Conservation (phyloP, 1,140 invertebrate species). For the Zophobas atratus region DNA sequence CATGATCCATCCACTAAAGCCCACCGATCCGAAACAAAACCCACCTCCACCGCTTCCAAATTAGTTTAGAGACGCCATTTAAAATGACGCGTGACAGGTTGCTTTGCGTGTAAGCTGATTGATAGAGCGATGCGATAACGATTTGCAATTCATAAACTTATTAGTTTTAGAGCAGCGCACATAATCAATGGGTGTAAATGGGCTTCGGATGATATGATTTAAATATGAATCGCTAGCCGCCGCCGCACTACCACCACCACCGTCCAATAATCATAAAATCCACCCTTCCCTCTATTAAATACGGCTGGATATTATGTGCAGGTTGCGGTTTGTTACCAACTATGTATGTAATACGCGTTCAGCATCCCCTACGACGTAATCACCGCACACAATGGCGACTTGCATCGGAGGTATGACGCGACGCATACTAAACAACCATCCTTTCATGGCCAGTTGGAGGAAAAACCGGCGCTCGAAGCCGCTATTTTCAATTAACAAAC, state of each 20-base stretch:
- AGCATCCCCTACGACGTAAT: slow-evolving; percentile 26
- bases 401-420: neutral
- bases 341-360: slow-evolving; percentile 43
- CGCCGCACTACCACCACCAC: neutral
- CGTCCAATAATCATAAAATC: slow-evolving; percentile 44
- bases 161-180: slow-evolving; percentile 30
- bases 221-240: slow-evolving; percentile 42
- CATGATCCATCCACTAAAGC: too few relatives aligned
- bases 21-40: neutral
- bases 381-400: slow-evolving; percentile 15
- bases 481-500: slow-evolving; percentile 24
- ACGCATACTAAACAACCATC: slow-evolving; percentile 23
- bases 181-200: slow-evolving; percentile 39
- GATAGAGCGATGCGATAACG: slow-evolving; percentile 21
- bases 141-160: slow-evolving; percentile 43
- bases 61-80: slow-evolving; percentile 10
- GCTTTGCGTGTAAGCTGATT: slow-evolving; percentile 13
- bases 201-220: slow-evolving; percentile 43
- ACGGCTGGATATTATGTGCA: slow-evolving; percentile 39
- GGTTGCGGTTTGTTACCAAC: slow-evolving; percentile 42
- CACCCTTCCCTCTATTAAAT: slow-evolving; percentile 26
- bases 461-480: slow-evolving; percentile 14
- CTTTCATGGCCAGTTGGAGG: neutral
- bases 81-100: slow-evolving; percentile 8
- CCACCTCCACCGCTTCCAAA: neutral